A percentile compares a stretch with the other conserved stretches of the same genome.
These are phyloP conservation scores for Drosophila hydei DNA, from an alignment of 1,140 invertebrate species.

Conservation along the genomic window DNA sequence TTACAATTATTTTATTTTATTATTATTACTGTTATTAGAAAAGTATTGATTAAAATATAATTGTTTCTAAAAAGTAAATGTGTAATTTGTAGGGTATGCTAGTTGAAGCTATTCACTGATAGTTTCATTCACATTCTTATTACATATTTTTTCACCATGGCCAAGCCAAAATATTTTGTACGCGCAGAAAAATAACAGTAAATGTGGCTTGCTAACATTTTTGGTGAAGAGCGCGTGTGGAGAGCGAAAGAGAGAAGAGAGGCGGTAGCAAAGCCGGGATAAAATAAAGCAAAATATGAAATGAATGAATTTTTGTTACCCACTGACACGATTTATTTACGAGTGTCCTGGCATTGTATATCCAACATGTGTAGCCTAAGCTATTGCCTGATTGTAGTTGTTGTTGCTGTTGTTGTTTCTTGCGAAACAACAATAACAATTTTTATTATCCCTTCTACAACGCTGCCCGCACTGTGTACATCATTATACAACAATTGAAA, in stretches of 20 bases:
- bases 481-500: constrained; percentile 82
- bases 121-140: constrained; percentile 41
- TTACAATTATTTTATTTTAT: no score
- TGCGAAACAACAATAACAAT: constrained; percentile 71
- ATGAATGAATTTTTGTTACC: constrained; percentile 82
- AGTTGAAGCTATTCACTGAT: neutral
- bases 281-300: constrained; percentile 68
- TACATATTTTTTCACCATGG: constrained; percentile 47
- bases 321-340: constrained; percentile 82
- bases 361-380: constrained; percentile 44
- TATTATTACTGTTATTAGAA: no score
- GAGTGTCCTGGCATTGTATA: constrained; percentile 70
- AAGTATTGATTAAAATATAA: no score
- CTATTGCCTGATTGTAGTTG: constrained; percentile 35
- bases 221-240: constrained; percentile 32
- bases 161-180: constrained; percentile 65
- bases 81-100: constrained; percentile 28
- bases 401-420: constrained; percentile 22
- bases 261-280: neutral
- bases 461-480: constrained; percentile 64
- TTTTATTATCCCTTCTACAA: constrained; percentile 71
- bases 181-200: constrained; percentile 74
- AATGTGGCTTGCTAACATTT: constrained; percentile 72
- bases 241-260: neutral
- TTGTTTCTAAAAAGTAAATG: no score